Base-by-base conservation (phyloP, 2,888 invertebrate genomes). In the Elysia crispata region DNA sequence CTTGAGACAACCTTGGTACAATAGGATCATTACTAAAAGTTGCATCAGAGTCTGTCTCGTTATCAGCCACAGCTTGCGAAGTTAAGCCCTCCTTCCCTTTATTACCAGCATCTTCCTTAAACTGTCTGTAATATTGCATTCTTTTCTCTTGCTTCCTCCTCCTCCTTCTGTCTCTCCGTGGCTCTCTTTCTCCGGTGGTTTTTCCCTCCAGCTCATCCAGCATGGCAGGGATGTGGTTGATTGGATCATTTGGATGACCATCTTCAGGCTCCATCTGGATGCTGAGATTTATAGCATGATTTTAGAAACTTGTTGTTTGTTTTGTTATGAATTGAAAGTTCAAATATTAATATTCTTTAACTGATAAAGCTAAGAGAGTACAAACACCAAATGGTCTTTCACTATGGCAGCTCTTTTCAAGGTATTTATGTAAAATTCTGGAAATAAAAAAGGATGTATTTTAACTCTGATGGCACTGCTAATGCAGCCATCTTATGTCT, bases 211-310 rank as follows among this genome's bases (percentile, higher is more conserved):
- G 79, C 15, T 83, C 80, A 33, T 23, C 57, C 60, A 89, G 77
- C 15, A 90, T 87, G 76, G 89, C 87, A 25, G 86, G 86, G 0
- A 90, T 79, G 20, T 86, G 85, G 78, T 89, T 88, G 79, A 89
- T 86, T 3, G 89, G 89, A 75, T 89, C 86, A 23, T 86, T 84
- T 13, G 85, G 85, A 33, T 84, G 82, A 11, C 70, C 74, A 11
- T 41, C 76, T 1, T 73, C 62, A 20, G 31, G 76, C 31, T 80
- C 67, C 30, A 82, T 83, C 54, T 83, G 80, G 25, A 74, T 86
- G 0, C 87, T 84, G 8, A 90, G 41, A 41, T 41, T 41, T 3
- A n/a, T n/a, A n/a, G 79, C 30, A 83, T 11, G 11, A 41, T 41
- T 41, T 41, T 41, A 41, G 41, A 41, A 41, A 41, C 3, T 41